Conservation (phyloP, 2,888 invertebrate species). For the Monochamus alternatus region DNA sequence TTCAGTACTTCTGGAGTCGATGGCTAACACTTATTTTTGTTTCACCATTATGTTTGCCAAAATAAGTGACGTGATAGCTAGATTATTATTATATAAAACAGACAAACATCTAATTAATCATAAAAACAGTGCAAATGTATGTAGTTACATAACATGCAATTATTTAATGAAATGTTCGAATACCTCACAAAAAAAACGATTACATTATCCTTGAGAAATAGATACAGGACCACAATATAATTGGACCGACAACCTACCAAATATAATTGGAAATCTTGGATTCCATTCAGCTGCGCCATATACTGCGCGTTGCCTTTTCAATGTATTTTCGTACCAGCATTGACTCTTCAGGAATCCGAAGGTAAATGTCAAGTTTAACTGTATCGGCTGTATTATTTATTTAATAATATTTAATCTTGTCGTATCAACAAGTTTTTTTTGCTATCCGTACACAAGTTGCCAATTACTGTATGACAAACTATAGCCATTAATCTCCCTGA, state of each 20-base stretch:
- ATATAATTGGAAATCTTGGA: slow-evolving; percentile 6
- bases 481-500: neutral
- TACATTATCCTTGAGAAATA: neutral
- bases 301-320: neutral
- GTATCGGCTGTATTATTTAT: slow-evolving; percentile 13
- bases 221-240: neutral
- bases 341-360: slow-evolving; percentile 31
- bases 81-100: no score
- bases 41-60: no score
- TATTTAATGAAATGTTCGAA: no score
- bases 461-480: slow-evolving; percentile 10
- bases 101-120: no score
- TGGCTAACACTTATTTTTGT: no score
- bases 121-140: no score
- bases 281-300: neutral
- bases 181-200: neutral
- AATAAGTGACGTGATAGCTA: no score
- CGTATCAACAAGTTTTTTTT: slow-evolving; percentile 2
- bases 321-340: slow-evolving; percentile 11
- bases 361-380: slow-evolving; percentile 35
- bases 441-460: neutral
- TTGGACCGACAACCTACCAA: neutral
- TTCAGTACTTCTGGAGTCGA: no score
- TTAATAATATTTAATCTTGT: slow-evolving; percentile 4
- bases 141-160: no score